A percentile compares a stretch with the other conserved stretches of the same genome.
Conservation (phyloP, 1,140 invertebrate genomes). For the Whitmania pigra region DNA sequence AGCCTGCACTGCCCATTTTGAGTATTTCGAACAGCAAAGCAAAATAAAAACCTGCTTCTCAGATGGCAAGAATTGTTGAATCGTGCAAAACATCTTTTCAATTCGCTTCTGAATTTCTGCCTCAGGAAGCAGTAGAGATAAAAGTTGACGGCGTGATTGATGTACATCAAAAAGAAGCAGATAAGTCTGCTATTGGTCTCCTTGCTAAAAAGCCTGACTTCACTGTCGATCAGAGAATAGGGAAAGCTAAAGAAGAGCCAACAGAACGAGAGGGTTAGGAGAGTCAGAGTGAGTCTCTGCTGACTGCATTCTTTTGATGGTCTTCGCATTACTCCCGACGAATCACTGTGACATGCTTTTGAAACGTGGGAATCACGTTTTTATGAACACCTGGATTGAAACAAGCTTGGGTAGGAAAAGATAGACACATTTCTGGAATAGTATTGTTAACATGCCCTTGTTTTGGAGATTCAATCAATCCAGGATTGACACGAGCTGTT, state of each 20-base stretch:
- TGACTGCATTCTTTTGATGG: background rate
- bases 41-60: too few relatives aligned
- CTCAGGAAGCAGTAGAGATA: constrained; percentile 27
- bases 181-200: background rate
- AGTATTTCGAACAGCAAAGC: too few relatives aligned
- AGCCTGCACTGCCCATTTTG: too few relatives aligned
- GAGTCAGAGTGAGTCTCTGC: constrained; percentile 17
- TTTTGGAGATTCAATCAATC: too few relatives aligned
- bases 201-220: background rate
- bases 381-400: too few relatives aligned
- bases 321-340: constrained; percentile 2
- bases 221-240: constrained; percentile 13
- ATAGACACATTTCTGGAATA: too few relatives aligned
- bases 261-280: constrained; percentile 4
- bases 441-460: too few relatives aligned
- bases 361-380: background rate
- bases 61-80: too few relatives aligned
- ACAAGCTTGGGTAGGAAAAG: too few relatives aligned
- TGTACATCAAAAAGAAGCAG: constrained; percentile 22
- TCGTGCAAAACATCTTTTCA: background rate
- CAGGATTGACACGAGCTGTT: too few relatives aligned
- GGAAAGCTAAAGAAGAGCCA: constrained; percentile 17
- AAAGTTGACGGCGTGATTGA: constrained; percentile 28
- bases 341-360: background rate
- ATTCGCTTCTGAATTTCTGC: constrained; percentile 23